phyloP scores from a whole-genome alignment of 2,888 invertebrate species.

The Leucoma salicis region DNA sequence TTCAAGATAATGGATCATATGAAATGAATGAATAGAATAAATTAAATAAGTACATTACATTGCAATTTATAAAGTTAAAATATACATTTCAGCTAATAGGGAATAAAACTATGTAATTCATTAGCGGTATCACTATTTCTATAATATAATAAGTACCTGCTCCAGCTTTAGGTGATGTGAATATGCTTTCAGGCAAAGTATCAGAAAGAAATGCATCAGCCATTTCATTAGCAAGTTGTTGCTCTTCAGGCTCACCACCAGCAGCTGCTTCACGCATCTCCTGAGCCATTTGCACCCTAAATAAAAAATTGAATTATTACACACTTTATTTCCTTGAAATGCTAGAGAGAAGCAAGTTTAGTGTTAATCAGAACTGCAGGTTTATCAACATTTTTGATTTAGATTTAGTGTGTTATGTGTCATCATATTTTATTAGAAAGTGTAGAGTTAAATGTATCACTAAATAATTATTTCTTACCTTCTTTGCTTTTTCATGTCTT shows the following conservation, averaged over 20 bases:
- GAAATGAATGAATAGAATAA: no score
- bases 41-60: no score
- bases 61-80: no score
- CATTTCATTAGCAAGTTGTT: slow-evolving; percentile 97
- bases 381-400: slow-evolving; percentile 65
- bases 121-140: no score
- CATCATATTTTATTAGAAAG: slow-evolving; percentile 50
- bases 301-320: slow-evolving; percentile 6
- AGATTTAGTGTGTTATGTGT: slow-evolving; percentile 58
- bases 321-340: neutral
- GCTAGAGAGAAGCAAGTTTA: no score
- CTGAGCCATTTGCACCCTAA: slow-evolving; percentile 97
- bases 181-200: slow-evolving; percentile 95
- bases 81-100: no score
- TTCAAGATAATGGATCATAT: no score
- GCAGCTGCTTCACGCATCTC: slow-evolving; percentile 98
- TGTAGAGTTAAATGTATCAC: neutral
- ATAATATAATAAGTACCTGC: slow-evolving; percentile 71
- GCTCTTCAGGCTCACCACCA: slow-evolving; percentile 92
- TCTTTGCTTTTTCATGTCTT: slow-evolving; percentile 96
- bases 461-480: slow-evolving; percentile 53
- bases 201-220: slow-evolving; percentile 98
- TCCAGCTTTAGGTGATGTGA: slow-evolving; percentile 98
- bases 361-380: slow-evolving; percentile 72
- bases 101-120: neutral